Evolutionary conservation across 1,140 invertebrate species (phyloP).

Genomic region (Atta cephalotes): DNA sequence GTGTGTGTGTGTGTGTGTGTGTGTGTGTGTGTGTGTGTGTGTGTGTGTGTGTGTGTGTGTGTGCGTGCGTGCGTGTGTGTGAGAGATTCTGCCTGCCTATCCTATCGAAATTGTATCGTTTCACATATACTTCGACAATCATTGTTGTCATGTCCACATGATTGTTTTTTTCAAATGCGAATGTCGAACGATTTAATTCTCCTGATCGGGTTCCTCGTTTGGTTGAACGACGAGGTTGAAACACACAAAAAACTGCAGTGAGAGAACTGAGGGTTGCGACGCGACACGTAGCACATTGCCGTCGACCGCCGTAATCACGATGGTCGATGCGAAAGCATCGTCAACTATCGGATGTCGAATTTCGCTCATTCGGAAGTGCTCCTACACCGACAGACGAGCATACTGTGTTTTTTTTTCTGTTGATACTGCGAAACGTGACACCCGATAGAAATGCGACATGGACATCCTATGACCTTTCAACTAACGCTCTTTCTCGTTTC

Average conservation of each 20-base stretch:
- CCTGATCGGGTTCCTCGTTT: slow-evolving; percentile 36
- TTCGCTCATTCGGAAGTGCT: slow-evolving; percentile 53
- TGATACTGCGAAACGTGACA: slow-evolving; percentile 61
- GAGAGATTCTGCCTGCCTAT: neutral
- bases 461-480: slow-evolving; percentile 45
- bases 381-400: neutral
- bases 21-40: too few species aligned
- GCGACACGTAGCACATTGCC: slow-evolving; percentile 37
- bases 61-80: too few species aligned
- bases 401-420: slow-evolving; percentile 42
- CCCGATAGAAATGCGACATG: slow-evolving; percentile 69
- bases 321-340: slow-evolving; percentile 62
- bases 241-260: slow-evolving; percentile 34
- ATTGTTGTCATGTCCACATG: neutral
- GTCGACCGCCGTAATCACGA: slow-evolving; percentile 65
- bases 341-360: slow-evolving; percentile 58
- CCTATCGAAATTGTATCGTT: slow-evolving; percentile 16
- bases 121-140: slow-evolving; percentile 13
- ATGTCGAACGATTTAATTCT: slow-evolving; percentile 68
- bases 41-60: too few species aligned
- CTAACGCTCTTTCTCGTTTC: neutral
- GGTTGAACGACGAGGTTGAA: slow-evolving; percentile 34
- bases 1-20: too few species aligned
- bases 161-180: neutral
- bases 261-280: neutral